Conservation (phyloP, 2,113 vertebrate species). For the Sardina pilchardus region DNA sequence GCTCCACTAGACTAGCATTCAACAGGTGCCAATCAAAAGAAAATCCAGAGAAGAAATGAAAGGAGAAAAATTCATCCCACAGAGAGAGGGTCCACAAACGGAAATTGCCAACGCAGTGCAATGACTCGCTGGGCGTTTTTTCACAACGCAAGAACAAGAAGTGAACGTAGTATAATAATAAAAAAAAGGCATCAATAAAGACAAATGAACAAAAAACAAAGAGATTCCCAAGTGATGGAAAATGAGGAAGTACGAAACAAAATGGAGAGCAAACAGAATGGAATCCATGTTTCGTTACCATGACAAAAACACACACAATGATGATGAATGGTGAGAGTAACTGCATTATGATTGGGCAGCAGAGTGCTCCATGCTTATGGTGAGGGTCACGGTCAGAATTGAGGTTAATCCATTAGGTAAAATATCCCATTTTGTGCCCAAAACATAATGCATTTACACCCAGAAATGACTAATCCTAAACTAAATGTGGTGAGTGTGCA, state of each 20-base stretch:
- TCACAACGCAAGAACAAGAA: not conserved
- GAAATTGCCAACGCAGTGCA: not conserved
- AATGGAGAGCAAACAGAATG: not conserved
- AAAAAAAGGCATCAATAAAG: not conserved
- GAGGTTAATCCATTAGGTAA: not conserved
- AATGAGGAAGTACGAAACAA: not conserved
- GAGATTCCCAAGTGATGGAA: not conserved
- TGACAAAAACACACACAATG: slow-evolving; percentile 6
- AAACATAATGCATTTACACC: not conserved
- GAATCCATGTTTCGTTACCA: not conserved
- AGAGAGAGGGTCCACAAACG: not conserved
- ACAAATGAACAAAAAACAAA: not conserved
- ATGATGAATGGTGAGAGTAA: not conserved
- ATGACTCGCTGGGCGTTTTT: slow-evolving; percentile 1
- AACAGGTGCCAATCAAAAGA: not conserved
- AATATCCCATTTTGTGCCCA: not conserved
- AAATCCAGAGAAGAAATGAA: not conserved
- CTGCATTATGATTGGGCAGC: not conserved
- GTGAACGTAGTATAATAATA: not conserved
- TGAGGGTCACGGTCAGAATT: no score
- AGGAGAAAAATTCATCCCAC: slow-evolving; percentile 1
- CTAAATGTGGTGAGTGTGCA: not conserved
- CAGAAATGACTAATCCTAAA: not conserved
- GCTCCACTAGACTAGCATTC: not conserved
- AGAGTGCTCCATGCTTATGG: not conserved